Evolutionary conservation across 2,113 vertebrate genomes (phyloP).

Genomic region (Sebastes schlegelii): DNA sequence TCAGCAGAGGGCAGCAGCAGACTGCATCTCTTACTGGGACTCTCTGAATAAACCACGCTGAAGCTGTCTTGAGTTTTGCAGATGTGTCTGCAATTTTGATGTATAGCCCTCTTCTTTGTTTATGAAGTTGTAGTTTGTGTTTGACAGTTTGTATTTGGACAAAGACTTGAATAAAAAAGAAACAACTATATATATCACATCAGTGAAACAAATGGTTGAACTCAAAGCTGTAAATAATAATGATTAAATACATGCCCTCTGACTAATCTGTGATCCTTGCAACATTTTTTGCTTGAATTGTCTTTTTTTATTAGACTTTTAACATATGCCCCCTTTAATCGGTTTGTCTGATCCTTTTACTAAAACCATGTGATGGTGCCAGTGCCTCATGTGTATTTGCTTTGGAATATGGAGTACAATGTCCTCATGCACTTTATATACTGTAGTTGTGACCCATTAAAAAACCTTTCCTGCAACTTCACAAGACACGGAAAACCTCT

Average conservation of each 20-base stretch:
- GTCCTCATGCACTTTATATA: background rate
- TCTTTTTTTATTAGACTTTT: background rate
- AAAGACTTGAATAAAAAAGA: background rate
- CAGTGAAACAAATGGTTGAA: background rate
- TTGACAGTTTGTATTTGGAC: background rate
- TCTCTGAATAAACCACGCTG: background rate
- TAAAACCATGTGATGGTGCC: background rate
- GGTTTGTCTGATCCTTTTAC: background rate
- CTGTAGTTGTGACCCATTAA: background rate
- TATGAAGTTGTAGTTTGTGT: background rate
- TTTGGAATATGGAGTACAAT: background rate
- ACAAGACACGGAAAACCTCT: no score
- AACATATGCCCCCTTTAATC: background rate
- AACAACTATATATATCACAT: background rate
- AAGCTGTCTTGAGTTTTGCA: background rate
- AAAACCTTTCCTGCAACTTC: background rate
- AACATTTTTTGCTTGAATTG: background rate
- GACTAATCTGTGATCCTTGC: background rate
- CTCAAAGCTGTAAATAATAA: background rate
- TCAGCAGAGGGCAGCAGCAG: conserved; percentile 65
- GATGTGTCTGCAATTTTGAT: background rate
- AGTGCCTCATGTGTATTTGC: background rate
- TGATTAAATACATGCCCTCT: background rate
- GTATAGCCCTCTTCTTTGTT: background rate
- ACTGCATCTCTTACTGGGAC: background rate